These are phyloP conservation scores for Hycleus cichorii DNA, from an alignment of 1,140 invertebrate genomes.

Conservation along the genomic window DNA sequence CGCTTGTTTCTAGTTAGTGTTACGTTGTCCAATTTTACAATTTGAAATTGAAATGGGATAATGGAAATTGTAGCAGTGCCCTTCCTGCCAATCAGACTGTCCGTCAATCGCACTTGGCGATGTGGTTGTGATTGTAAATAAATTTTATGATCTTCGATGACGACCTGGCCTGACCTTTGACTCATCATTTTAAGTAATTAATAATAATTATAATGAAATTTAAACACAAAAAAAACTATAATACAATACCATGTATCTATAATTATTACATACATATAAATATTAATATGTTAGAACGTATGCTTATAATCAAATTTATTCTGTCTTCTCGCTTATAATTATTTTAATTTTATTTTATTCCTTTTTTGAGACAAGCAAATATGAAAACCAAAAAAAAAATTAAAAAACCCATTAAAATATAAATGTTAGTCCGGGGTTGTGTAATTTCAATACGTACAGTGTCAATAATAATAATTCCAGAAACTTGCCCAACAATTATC, in stretches of 20 bases:
- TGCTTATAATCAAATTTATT: conserved; percentile 30
- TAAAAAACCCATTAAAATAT: conserved; percentile 20
- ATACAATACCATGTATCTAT: conserved; percentile 34
- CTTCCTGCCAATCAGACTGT: conserved; percentile 32
- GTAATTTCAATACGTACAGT: conserved; percentile 29
- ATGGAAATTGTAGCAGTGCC: conserved; percentile 19
- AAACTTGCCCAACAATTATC: conserved; percentile 5
- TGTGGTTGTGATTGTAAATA: conserved; percentile 37
- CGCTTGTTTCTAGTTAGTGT: conserved; percentile 13
- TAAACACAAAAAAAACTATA: not conserved
- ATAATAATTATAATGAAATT: conserved; percentile 12
- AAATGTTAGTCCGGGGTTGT: conserved; percentile 34
- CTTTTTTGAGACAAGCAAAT: conserved; percentile 28
- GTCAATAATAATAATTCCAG: conserved; percentile 5
- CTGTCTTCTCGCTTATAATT: conserved; percentile 27
- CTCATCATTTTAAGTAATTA: conserved; percentile 27
- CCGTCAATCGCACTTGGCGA: conserved; percentile 21
- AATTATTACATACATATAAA: conserved; percentile 32
- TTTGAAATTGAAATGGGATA: too few species aligned
- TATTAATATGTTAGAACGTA: conserved; percentile 25
- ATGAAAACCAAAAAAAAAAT: conserved; percentile 31
- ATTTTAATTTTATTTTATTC: conserved; percentile 8
- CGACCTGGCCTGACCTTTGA: conserved; percentile 36
- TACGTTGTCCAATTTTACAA: not conserved
- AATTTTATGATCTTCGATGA: conserved; percentile 33